Evolutionary conservation across 2,888 invertebrate species (phyloP).

Genomic region (Coronaproctus castanopsis): DNA sequence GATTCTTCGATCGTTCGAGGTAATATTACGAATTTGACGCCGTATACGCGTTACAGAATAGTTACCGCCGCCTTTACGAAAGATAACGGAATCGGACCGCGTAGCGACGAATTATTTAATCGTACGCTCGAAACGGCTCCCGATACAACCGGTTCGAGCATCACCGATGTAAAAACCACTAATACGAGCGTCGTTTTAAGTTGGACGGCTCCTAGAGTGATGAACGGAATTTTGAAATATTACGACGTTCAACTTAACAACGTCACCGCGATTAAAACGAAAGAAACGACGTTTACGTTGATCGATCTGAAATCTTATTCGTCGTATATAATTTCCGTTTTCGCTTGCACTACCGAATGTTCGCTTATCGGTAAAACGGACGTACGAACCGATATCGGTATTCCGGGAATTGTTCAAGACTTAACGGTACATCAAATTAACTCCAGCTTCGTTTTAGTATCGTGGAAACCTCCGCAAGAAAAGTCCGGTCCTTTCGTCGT

Average conservation of each 20-base stretch:
- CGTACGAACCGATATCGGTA: constrained; percentile 40
- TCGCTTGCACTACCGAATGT: constrained; percentile 48
- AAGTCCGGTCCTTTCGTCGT: constrained; percentile 35
- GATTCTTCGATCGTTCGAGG: background rate
- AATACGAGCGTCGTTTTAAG: constrained; percentile 39
- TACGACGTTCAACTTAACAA: constrained; percentile 39
- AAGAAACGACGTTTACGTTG: constrained; percentile 23
- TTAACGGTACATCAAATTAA: constrained; percentile 29
- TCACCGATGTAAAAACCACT: constrained; percentile 36
- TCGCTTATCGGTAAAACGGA: constrained; percentile 36
- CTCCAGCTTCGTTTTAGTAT: constrained; percentile 28
- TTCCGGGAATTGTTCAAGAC: constrained; percentile 21
- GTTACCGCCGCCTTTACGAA: background rate
- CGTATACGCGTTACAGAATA: constrained; percentile 2
- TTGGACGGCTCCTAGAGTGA: constrained; percentile 47
- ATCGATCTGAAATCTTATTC: constrained; percentile 36
- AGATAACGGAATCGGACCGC: background rate
- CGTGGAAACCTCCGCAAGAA: constrained; percentile 33
- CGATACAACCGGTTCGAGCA: background rate
- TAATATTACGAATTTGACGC: constrained; percentile 1
- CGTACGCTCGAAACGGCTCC: background rate
- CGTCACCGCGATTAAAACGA: constrained; percentile 4
- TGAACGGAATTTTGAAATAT: constrained; percentile 50
- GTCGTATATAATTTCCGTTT: constrained; percentile 45
- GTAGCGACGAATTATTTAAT: background rate